These are phyloP conservation scores for Indicator maculatus DNA, from an alignment of 2,113 vertebrate genomes.

Conservation along the genomic window DNA sequence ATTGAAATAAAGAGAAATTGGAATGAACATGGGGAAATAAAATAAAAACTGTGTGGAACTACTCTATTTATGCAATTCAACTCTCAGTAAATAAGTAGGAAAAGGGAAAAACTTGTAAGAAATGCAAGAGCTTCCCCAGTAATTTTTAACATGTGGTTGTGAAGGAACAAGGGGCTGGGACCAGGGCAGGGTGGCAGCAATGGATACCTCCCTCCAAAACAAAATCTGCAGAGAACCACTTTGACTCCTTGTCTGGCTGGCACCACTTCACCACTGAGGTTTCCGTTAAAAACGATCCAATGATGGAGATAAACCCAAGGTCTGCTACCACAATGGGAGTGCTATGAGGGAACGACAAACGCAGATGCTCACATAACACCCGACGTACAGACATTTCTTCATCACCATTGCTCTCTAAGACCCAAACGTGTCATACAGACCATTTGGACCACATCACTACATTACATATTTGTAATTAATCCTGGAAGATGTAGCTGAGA, in stretches of 20 bases:
- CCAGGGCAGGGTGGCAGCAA: neutral
- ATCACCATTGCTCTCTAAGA: neutral
- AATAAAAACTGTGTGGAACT: conserved; percentile 7
- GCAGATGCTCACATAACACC: neutral
- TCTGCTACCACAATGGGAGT: neutral
- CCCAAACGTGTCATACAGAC: neutral
- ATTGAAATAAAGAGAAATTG: conserved; percentile 40
- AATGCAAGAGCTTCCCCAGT: neutral
- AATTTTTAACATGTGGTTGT: neutral
- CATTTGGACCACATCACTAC: neutral
- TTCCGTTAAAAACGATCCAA: neutral
- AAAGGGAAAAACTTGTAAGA: neutral
- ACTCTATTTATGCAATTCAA: conserved; percentile 1
- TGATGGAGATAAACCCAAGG: neutral
- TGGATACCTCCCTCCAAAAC: neutral
- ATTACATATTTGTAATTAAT: conserved; percentile 76
- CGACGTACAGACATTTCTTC: neutral
- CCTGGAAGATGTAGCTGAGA: conserved; percentile 63
- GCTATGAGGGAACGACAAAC: neutral
- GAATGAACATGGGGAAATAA: conserved; percentile 34
- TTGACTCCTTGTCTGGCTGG: neutral
- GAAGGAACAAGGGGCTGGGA: neutral
- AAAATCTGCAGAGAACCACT: neutral
- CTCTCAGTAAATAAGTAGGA: conserved; percentile 17
- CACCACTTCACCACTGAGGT: neutral